Conservation (phyloP, 2,888 invertebrate species). For the Nephrocerus scutellatus region DNA sequence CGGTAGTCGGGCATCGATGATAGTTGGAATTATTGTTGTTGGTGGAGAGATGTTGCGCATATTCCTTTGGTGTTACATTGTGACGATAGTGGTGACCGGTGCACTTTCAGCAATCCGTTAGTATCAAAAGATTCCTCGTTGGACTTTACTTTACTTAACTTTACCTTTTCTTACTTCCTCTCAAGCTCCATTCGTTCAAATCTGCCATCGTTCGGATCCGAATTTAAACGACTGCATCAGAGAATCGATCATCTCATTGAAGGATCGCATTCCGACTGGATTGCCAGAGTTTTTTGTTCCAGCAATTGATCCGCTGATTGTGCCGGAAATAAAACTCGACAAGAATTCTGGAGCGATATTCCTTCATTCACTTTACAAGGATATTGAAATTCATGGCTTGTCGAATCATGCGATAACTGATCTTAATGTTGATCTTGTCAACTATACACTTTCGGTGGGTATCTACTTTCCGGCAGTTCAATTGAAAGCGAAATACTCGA, state of each 20-base stretch:
- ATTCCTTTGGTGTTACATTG: no score
- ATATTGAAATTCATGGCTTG: slow-evolving; percentile 59
- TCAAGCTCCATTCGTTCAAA: slow-evolving; percentile 60
- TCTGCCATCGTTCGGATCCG: slow-evolving; percentile 60
- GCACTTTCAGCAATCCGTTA: no score
- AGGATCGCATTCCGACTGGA: slow-evolving; percentile 55
- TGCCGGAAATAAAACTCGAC: slow-evolving; percentile 62
- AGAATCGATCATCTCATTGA: slow-evolving; percentile 54
- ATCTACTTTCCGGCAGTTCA: slow-evolving; percentile 58
- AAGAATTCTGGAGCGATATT: slow-evolving; percentile 63
- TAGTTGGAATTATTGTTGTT: no score
- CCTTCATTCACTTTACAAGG: slow-evolving; percentile 59
- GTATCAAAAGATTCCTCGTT: no score
- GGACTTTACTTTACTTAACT: no score
- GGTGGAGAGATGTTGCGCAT: no score
- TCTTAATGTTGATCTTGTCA: slow-evolving; percentile 48
- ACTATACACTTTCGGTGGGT: slow-evolving; percentile 53
- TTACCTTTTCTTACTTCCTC: slow-evolving; percentile 22
- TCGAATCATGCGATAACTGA: slow-evolving; percentile 59
- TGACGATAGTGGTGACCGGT: no score
- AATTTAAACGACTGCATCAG: slow-evolving; percentile 55
- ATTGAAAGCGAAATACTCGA: slow-evolving; percentile 58
- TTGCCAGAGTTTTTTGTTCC: slow-evolving; percentile 65
- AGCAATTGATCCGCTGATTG: slow-evolving; percentile 59
- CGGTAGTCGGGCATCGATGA: no score